Evolutionary conservation across 1,140 invertebrate species (phyloP), one percentile per base, ranked within the genome.

Genomic region (Apis mellifera): DNA sequence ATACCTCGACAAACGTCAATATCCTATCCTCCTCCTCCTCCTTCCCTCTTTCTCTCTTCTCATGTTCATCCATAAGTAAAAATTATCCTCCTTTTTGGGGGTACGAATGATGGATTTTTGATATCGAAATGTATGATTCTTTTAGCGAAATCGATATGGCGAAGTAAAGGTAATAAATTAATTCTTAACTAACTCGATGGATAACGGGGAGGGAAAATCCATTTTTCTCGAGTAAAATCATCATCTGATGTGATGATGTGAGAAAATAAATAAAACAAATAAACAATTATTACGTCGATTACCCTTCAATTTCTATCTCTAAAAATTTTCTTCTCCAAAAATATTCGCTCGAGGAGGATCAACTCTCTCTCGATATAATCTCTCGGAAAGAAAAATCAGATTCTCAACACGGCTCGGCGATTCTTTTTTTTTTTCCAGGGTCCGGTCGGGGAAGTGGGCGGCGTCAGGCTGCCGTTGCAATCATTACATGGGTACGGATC

Each of bases 401-500:
- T 74, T 65, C 52, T 65, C 17, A 68, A 82, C 64, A n/a, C 19
- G 21, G 48, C 69, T 54, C 17, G 17, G 5, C 26, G 23, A 15
- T 82, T 23, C 32, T 84, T 86, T 86, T 82, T 23, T 32, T 84
- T 86, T 86, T 93, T 91, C 66, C 90, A 94, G 94, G 94, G 94
- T 90, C 92, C 94, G 74, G 94, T 95, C 84, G 93, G 93, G 65
- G 95, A 95, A 90, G 94, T 95, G 86, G 94, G 94, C 79, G 94
- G 94, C 82, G 94, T 95, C 78, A 93, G 95, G 84, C 91, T 95
- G 86, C 94, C 95, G 55, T 86, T 95, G 84, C 94, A 95, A 84
- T 95, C 94, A 80, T 90, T 94, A 89, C 94, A 95, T 92, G 94
- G 94, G 85, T 94, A 94, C 90, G 93, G 93, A 88, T 94, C 95